These are phyloP conservation scores for Acrossocheilus wenchowensis DNA, from an alignment of 2,797 vertebrate genomes.

Conservation along the genomic window DNA sequence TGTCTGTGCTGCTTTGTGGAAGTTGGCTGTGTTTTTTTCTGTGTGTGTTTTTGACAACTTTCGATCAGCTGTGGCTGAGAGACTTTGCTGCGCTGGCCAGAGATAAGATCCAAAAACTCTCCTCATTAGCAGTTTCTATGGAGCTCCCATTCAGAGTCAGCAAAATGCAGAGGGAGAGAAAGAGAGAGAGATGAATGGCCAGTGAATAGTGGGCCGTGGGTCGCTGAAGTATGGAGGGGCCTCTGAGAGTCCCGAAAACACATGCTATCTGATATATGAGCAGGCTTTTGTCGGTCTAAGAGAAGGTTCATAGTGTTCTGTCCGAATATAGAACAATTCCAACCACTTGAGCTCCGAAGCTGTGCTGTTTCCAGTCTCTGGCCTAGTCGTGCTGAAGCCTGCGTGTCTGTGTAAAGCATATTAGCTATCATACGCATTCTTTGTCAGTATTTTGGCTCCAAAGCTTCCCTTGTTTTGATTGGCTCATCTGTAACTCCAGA, in stretches of 20 bases:
- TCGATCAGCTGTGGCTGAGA: slow-evolving; percentile 41
- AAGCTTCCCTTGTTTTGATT: slow-evolving; percentile 31
- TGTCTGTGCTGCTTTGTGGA: not conserved
- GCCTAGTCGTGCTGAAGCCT: not conserved
- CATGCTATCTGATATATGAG: slow-evolving; percentile 42
- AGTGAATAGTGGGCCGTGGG: slow-evolving; percentile 41
- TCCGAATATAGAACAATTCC: slow-evolving; percentile 35
- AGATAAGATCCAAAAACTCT: slow-evolving; percentile 64
- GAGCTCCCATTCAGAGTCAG: slow-evolving; percentile 63
- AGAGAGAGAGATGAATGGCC: slow-evolving; percentile 35
- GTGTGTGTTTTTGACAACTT: slow-evolving; percentile 38
- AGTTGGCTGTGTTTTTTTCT: not conserved
- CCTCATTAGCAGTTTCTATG: slow-evolving; percentile 68
- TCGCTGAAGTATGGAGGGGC: slow-evolving; percentile 35
- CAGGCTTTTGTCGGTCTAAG: slow-evolving; percentile 24
- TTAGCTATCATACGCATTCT: not conserved
- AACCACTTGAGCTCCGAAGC: slow-evolving; percentile 28
- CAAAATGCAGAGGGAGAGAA: slow-evolving; percentile 53
- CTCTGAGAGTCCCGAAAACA: slow-evolving; percentile 38
- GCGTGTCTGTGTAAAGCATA: not conserved
- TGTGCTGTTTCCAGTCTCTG: slow-evolving; percentile 4
- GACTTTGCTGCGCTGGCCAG: slow-evolving; percentile 53
- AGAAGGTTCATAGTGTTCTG: slow-evolving; percentile 28
- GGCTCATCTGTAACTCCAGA: not conserved
- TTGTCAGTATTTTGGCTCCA: slow-evolving; percentile 29